Evolutionary conservation across 2,888 invertebrate genomes (phyloP).

Genomic region (Acanthosepion esculentum): DNA sequence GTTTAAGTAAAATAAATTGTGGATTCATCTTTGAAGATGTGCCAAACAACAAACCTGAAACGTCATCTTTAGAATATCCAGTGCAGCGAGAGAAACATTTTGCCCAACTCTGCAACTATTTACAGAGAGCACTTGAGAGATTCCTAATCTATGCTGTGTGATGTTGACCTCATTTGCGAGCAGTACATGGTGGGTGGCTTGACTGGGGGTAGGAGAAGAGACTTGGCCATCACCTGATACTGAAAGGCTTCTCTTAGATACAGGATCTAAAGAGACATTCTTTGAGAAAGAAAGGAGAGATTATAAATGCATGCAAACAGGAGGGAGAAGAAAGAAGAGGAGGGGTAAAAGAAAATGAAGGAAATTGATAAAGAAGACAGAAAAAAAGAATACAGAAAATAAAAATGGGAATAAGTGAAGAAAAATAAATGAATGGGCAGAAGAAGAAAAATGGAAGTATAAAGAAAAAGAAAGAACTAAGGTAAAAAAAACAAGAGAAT

Average conservation of each 20-base stretch:
- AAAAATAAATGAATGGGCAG: too few species aligned
- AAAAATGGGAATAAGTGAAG: too few species aligned
- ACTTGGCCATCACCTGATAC: background rate
- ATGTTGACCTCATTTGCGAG: background rate
- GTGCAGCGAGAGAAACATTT: background rate
- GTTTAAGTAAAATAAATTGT: too few species aligned
- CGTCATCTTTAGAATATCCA: too few species aligned
- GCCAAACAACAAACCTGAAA: too few species aligned
- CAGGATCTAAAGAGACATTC: background rate
- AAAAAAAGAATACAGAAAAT: too few species aligned
- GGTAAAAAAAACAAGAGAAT: too few species aligned
- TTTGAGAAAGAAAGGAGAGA: background rate
- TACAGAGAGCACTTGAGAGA: background rate
- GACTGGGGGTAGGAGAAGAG: background rate
- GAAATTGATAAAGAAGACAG: too few species aligned
- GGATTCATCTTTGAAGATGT: too few species aligned
- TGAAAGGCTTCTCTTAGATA: conserved; percentile 33
- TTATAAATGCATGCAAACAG: background rate
- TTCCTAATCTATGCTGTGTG: background rate
- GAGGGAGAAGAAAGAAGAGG: background rate
- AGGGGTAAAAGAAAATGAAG: too few species aligned
- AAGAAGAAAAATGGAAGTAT: too few species aligned
- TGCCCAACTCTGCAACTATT: background rate
- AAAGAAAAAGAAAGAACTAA: too few species aligned
- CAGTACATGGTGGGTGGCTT: background rate